phyloP scores from a whole-genome alignment of 2,888 invertebrate species.

The Drosophila mulleri region DNA sequence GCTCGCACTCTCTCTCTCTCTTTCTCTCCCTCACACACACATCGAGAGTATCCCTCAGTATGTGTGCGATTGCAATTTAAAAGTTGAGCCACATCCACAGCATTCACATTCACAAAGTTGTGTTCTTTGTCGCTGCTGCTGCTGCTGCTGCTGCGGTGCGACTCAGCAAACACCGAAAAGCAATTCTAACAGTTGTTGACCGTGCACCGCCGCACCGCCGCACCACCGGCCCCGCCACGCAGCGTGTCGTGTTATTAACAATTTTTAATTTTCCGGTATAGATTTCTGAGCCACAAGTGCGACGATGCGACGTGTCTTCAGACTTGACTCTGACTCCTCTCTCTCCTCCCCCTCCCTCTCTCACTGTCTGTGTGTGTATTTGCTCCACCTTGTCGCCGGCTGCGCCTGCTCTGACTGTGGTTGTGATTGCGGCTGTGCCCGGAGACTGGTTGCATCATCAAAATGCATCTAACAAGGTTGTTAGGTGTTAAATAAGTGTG shows the following conservation, averaged over 20 bases:
- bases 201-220: constrained; percentile 40
- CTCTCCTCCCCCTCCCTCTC: constrained; percentile 1
- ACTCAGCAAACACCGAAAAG: constrained; percentile 63
- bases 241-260: constrained; percentile 79
- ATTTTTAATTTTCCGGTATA: constrained; percentile 82
- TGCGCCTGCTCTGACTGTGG: constrained; percentile 24
- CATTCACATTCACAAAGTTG: constrained; percentile 44
- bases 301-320: constrained; percentile 48
- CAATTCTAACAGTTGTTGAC: constrained; percentile 78
- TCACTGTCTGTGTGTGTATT: background rate
- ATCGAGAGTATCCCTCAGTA: background rate
- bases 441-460: constrained; percentile 71
- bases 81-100: constrained; percentile 57
- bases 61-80: constrained; percentile 61
- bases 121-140: constrained; percentile 55
- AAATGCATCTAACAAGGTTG: constrained; percentile 81
- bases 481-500: constrained; percentile 83
- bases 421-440: constrained; percentile 11
- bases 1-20: constrained; percentile 1
- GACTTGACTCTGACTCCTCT: constrained; percentile 18
- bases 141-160: constrained; percentile 43
- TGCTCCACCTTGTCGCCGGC: constrained; percentile 68
- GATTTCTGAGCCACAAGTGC: constrained; percentile 70
- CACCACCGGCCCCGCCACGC: constrained; percentile 50
- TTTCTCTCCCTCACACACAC: background rate